Evolutionary conservation across 2,113 vertebrate species (phyloP), one percentile per base, ranked within the genome.

Genomic region (Etheostoma cragini): DNA sequence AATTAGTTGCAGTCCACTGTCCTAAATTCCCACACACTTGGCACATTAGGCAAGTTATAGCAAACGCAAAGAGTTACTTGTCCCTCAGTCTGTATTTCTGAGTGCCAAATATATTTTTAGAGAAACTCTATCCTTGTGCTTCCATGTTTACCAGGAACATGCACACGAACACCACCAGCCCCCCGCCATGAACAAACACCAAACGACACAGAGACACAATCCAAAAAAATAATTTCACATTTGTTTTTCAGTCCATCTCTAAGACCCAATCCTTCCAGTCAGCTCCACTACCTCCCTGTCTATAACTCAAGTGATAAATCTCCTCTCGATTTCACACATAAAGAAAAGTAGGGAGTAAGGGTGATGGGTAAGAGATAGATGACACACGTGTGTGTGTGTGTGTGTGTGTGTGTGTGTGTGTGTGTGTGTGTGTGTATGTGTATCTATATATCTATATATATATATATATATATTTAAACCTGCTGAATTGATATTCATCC

Each of bases 401-500:
- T 49, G 73, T 79, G 50, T 66, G 72, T 49, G n/a, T n/a, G n/a
- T n/a, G n/a, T n/a, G n/a, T n/a, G 49, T 10, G 56, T 62, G 0
- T 38, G 0, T 38, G 0, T 38, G 46, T 66, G 69, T 49, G 73
- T 79, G 50, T 66, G 72, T n/a, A n/a, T n/a, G n/a, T n/a, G 72
- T 79, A 54, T 66, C 72, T 49, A 76, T 79, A 54, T 66, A 74
- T 49, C 69, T 79, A 35, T 35, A 54, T 66, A 74, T 49, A 76
- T 76, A 70, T 42, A 77, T 8, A 19, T 42, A 80, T 30, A 5
- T 83, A 69, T 38, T 67, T 60, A 66, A 86, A 89, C 17, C 49
- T 3, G 24, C 83, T 72, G 72, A 80, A 68, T 53, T 77, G 71
- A 83, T 74, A 81, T 84, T 89, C 86, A 84, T 77, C 76, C 61